Evolutionary conservation across 1,140 invertebrate species (phyloP), one percentile per base, ranked within the genome.

Genomic region (Apolygus lucorum): DNA sequence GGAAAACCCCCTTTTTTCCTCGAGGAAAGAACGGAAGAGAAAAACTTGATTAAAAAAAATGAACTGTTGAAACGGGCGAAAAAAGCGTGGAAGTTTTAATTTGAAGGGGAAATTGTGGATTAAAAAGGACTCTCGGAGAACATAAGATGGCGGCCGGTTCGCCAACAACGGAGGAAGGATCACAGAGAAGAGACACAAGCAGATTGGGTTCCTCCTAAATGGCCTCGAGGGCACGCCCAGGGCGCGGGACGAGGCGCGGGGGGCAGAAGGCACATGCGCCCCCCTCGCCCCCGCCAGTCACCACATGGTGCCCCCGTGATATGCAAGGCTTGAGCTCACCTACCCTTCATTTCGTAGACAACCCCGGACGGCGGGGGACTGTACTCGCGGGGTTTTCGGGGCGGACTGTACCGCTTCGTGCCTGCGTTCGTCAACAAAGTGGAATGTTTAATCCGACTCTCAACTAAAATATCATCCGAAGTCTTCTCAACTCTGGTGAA

Each of bases 121-220:
- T n/a, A n/a, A n/a, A n/a, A n/a, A n/a, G n/a, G n/a, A 49, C 42
- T n/a, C 42, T n/a, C 42, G 11, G 11, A 11, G n/a, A 11, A 49
- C 11, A 49, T 49, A 42, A 42, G 34, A 42, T 42, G 34, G 34
- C 34, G 34, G 34, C n/a, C n/a, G n/a, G n/a, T n/a, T n/a, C 21
- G 17, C 17, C 11, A 62, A 25, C 24, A 62, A 21, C 11, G 17
- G 24, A 62, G 17, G 24, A 62, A 62, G 54, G 24, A 21, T 62
- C 17, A 21, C 17, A 62, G 54, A 21, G 24, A 62, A 62, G 24
- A 62, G 24, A 25, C 17, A 62, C 54, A 62, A 21, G 54, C 24
- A 62, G 54, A 62, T 62, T 25, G 17, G 54, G 24, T n/a, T n/a
- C 54, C 17, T 62, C 21, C 24, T n/a, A n/a, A 62, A 62, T 62